Percentiles rank a stretch among this genome's conserved stretches.
Conservation (phyloP, 2,113 vertebrate species). For the Ahaetulla prasina region DNA sequence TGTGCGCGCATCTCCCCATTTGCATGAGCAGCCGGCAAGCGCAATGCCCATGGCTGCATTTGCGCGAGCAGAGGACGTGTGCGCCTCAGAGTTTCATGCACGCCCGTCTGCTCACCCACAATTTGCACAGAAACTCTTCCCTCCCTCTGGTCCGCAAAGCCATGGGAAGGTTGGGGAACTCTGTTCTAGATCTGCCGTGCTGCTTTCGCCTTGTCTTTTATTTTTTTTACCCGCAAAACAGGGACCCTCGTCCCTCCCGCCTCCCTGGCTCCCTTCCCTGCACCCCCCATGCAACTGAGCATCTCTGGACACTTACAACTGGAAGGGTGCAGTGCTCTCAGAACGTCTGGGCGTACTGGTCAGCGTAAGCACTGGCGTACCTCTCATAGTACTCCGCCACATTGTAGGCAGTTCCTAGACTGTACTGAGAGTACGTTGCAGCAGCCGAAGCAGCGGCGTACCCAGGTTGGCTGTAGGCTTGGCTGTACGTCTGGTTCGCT, state of each 20-base stretch:
- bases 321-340: slow-evolving; percentile 3
- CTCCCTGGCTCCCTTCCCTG: background rate
- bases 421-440: slow-evolving; percentile 58
- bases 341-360: slow-evolving; percentile 47
- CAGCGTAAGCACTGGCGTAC: slow-evolving; percentile 62
- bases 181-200: background rate
- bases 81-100: background rate
- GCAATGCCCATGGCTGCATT: too few relatives aligned
- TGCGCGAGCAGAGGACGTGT: background rate
- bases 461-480: slow-evolving; percentile 38
- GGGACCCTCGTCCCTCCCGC: background rate
- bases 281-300: background rate
- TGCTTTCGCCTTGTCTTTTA: background rate
- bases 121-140: background rate
- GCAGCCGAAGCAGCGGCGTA: slow-evolving; percentile 30
- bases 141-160: background rate
- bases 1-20: background rate
- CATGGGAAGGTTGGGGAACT: too few relatives aligned
- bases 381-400: slow-evolving; percentile 67
- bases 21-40: accelerated
- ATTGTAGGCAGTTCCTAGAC: slow-evolving; percentile 59
- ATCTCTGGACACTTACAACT: background rate
- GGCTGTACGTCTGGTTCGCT: slow-evolving; percentile 45
- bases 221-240: background rate
- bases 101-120: accelerated